phyloP scores from a whole-genome alignment of 2,113 vertebrate genomes.

The Laticauda colubrina region DNA sequence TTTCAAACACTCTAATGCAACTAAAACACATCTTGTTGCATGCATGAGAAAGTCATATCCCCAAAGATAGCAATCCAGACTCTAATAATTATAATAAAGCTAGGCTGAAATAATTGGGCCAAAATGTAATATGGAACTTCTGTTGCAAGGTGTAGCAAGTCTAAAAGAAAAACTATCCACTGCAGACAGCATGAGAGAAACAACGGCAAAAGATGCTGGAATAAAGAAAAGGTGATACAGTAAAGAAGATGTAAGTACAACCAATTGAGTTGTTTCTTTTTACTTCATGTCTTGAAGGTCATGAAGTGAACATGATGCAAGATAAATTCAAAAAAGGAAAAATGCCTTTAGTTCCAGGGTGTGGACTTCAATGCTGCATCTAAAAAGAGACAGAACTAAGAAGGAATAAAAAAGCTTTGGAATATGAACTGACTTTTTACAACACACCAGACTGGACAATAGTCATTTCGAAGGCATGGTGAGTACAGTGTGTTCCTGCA shows the following conservation, averaged over 20 bases:
- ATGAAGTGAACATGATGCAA: background rate
- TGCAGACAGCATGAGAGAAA: background rate
- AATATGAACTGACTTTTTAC: background rate
- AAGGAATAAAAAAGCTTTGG: background rate
- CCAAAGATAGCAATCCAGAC: background rate
- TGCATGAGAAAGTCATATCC: background rate
- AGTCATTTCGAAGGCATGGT: background rate
- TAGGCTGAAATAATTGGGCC: background rate
- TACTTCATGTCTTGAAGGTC: background rate
- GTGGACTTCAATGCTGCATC: background rate
- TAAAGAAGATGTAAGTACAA: background rate
- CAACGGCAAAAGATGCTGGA: background rate
- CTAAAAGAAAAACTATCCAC: background rate
- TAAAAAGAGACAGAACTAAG: background rate
- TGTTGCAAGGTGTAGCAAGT: background rate
- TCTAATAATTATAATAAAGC: background rate
- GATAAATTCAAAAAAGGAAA: background rate
- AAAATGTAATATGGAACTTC: background rate
- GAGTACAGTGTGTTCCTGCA: background rate
- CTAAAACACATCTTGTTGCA: background rate
- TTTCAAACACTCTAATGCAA: background rate
- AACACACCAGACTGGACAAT: background rate
- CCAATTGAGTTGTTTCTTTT: background rate
- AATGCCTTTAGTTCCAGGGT: background rate
- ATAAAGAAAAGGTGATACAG: background rate